phyloP scores from a whole-genome alignment of 2,113 vertebrate species.

The Glaucidium brasilianum region DNA sequence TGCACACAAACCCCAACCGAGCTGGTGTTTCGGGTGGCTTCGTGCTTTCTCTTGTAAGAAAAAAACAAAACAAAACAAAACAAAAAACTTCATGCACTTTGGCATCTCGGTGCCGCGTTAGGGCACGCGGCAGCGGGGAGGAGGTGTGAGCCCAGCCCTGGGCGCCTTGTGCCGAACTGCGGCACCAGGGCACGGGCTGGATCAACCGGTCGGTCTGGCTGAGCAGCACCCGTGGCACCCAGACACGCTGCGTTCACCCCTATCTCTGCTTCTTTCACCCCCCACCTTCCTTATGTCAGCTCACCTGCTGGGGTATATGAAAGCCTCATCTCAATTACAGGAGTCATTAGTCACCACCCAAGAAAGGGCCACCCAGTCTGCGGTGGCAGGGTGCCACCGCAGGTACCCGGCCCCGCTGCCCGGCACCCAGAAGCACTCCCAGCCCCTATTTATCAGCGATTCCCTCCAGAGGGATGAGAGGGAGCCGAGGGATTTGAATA shows the following conservation, averaged over 20 bases:
- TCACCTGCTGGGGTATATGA: background rate
- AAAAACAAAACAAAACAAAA: background rate
- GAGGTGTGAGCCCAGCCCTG: background rate
- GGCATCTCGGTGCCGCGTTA: background rate
- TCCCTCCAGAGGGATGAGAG: background rate
- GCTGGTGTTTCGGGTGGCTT: background rate
- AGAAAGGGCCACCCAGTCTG: constrained; percentile 31
- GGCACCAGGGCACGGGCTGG: background rate
- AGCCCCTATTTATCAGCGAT: rapidly evolving
- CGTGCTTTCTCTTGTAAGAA: background rate
- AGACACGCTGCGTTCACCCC: background rate
- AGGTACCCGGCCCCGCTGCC: background rate
- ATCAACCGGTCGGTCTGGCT: background rate
- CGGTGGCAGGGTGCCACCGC: background rate
- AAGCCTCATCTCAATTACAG: background rate
- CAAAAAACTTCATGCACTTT: background rate
- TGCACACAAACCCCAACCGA: background rate
- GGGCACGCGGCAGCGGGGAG: background rate
- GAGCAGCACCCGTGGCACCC: background rate
- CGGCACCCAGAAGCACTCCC: background rate
- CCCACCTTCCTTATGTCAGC: background rate
- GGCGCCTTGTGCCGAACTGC: background rate
- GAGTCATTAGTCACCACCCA: background rate
- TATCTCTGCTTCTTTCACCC: background rate
- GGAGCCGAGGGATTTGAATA: background rate